Evolutionary conservation across 2,797 vertebrate genomes (phyloP).

Genomic region (Malurus splendens): DNA sequence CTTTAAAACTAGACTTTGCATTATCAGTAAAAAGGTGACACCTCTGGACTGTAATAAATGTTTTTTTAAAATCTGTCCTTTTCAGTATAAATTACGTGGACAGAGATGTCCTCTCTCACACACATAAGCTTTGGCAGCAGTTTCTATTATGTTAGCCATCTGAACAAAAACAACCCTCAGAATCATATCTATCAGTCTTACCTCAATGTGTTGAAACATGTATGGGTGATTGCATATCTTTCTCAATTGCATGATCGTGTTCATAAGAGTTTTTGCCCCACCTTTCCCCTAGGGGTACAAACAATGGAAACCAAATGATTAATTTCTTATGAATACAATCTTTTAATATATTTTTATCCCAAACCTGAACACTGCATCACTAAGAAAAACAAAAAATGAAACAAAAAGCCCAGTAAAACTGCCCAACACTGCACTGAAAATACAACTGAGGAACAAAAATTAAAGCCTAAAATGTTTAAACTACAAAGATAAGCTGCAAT

Average conservation of each 20-base stretch:
- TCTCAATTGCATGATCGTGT: constrained; percentile 97
- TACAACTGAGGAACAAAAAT: not conserved
- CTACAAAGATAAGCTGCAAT: not conserved
- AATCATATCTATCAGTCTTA: constrained; percentile 25
- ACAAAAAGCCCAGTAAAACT: rapidly evolving
- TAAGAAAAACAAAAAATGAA: not conserved
- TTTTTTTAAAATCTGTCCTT: not conserved
- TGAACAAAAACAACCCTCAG: not conserved
- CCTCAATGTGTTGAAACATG: constrained; percentile 95
- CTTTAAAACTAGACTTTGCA: not conserved
- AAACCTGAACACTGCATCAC: rapidly evolving
- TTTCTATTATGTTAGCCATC: not conserved
- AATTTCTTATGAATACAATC: not conserved
- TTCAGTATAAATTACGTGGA: not conserved
- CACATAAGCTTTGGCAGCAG: not conserved
- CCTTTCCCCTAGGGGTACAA: constrained; percentile 86
- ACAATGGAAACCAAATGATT: not conserved
- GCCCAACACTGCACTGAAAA: not conserved
- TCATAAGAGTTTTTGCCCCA: constrained; percentile 96
- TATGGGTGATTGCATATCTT: constrained; percentile 98
- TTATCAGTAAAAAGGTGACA: not conserved
- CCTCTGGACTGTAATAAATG: rapidly evolving
- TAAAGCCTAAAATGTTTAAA: not conserved
- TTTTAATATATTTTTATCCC: not conserved
- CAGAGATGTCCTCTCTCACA: not conserved